These are phyloP conservation scores for Parus major DNA, from an alignment of 2,113 vertebrate genomes.

Conservation along the genomic window DNA sequence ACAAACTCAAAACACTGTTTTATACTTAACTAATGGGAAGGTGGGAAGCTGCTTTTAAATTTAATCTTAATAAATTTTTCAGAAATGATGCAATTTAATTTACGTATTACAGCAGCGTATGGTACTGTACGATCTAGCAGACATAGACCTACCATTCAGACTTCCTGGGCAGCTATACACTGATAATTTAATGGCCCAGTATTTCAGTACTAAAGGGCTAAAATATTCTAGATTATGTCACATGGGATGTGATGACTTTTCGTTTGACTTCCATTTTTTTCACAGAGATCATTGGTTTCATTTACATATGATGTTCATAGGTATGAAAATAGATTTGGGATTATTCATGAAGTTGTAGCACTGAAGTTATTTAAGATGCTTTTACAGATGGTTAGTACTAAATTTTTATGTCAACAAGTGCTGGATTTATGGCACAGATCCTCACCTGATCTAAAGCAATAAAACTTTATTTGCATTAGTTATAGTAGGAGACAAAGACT, in stretches of 20 bases:
- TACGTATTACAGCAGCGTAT: accelerated
- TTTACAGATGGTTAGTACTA: background rate
- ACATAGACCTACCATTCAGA: background rate
- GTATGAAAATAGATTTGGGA: background rate
- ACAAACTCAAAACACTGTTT: background rate
- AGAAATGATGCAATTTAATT: background rate
- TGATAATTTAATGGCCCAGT: background rate
- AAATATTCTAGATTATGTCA: background rate
- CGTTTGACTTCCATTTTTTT: background rate
- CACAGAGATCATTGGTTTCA: background rate
- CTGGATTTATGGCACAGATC: background rate
- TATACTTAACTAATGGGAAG: background rate
- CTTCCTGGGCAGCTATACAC: background rate
- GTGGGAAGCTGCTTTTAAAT: background rate
- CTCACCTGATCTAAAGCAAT: background rate
- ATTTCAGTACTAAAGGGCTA: background rate
- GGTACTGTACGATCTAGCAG: background rate
- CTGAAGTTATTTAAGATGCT: background rate
- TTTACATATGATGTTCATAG: background rate
- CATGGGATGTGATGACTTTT: background rate
- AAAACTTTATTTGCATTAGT: background rate
- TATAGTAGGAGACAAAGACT: background rate
- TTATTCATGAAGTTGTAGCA: background rate
- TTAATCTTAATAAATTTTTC: background rate
- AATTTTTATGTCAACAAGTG: background rate